phyloP scores from a whole-genome alignment of 2,797 vertebrate species.

The Chaetodon trifasciatus region DNA sequence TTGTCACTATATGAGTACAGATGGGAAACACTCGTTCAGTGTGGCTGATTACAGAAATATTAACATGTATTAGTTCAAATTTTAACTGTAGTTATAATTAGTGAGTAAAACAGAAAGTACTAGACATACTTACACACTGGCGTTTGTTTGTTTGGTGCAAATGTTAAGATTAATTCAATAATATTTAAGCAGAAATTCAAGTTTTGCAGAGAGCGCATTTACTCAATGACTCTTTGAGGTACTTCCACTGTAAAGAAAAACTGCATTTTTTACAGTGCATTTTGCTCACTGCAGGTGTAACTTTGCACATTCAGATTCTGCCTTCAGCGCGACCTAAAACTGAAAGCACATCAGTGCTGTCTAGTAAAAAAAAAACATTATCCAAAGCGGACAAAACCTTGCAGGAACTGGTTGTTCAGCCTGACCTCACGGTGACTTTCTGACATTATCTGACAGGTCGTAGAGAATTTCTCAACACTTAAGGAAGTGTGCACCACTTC shows the following conservation, averaged over 20 bases:
- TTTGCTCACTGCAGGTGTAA: background rate
- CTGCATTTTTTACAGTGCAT: background rate
- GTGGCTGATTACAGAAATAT: background rate
- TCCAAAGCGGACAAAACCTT: background rate
- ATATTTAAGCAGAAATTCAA: background rate
- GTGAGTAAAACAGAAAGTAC: background rate
- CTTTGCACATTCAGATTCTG: background rate
- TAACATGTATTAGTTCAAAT: background rate
- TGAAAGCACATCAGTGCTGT: background rate
- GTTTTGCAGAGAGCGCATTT: background rate
- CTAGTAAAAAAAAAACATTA: no score
- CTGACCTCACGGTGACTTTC: constrained; percentile 4
- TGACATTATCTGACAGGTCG: constrained; percentile 1
- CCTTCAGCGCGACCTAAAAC: background rate
- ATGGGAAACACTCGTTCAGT: background rate
- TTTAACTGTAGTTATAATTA: background rate
- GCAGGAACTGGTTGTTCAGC: constrained; percentile 9
- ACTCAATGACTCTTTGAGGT: background rate
- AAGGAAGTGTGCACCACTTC: constrained; percentile 1
- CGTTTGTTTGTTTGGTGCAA: background rate
- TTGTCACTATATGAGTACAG: background rate
- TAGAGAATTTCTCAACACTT: constrained; percentile 35
- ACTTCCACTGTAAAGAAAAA: background rate
- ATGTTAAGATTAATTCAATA: background rate
- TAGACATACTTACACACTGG: background rate